Base-by-base conservation (phyloP, 2,888 invertebrate species). In the Synanthedon tipuliformis region DNA sequence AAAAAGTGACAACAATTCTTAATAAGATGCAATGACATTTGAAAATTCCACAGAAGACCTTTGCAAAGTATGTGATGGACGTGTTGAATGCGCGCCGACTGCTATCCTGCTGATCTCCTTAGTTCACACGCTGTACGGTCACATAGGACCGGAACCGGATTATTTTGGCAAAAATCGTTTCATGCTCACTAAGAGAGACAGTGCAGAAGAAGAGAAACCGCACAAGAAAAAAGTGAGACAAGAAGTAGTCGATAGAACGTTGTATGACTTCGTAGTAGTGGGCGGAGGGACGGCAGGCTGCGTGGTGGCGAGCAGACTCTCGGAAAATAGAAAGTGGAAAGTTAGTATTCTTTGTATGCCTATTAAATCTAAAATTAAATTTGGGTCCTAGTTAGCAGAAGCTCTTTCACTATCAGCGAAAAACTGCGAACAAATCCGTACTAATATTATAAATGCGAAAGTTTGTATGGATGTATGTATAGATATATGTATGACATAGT, bases 211-310 rank as follows among this genome's bases (percentile, higher is more conserved):
- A n/a, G 55, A 58, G 11, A 55, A 55, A 50, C 16, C 23, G 23
- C 41, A 15, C 53, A 57, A 12, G 56, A 58, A 13, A 41, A 13
- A 56, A 55, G 34, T 5, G 55, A 56, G 13, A 15, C 57, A 59
- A 51, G 56, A 57, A 27, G 58, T 60, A 13, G 51, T 56, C 34
- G 57, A 59, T 0, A 57, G 59, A 3, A 57, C 59, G 3, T 73
- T 75, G 41, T 86, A 76, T 58, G 86, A 86, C 57, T 86, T 86
- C 56, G 71, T 86, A 16, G 69, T 86, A 3, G 69, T 86, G 0
- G 86, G 86, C 0, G 86, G 84, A 2, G 86, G 86, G 0, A 86
- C 86, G 0, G 86, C 87, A 0, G 86, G 86, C 4, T 81, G 84
- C 52, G 86, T 85, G 15, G 58, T 86, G 1, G 85, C 86, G 1